Evolutionary conservation across 2,888 invertebrate genomes (phyloP).

Genomic region (Hirtodrosophila trivittata): DNA sequence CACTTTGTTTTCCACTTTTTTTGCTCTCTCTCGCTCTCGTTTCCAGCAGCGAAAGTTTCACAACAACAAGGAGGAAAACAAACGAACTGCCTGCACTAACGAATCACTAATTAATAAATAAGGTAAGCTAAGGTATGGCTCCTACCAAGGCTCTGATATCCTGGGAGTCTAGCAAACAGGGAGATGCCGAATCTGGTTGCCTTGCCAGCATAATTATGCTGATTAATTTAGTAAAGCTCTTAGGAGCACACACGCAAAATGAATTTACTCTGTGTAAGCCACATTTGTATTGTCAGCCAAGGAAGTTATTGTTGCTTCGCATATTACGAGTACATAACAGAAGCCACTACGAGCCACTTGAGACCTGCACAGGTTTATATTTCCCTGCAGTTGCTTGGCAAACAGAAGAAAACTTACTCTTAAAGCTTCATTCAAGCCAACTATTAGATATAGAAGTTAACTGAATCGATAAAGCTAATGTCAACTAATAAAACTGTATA

Average conservation of each 20-base stretch:
- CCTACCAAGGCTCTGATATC: slow-evolving; percentile 1
- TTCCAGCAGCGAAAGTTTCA: slow-evolving; percentile 36
- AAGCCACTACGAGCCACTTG: slow-evolving; percentile 28
- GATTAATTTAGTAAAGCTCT: slow-evolving; percentile 68
- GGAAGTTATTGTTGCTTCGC: slow-evolving; percentile 27
- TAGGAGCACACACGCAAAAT: slow-evolving; percentile 29
- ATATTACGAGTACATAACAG: slow-evolving; percentile 4
- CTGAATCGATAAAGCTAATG: no score
- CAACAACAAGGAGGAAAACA: slow-evolving; percentile 24
- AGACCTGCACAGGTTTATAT: slow-evolving; percentile 24
- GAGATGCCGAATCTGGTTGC: slow-evolving; percentile 34
- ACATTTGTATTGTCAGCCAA: slow-evolving; percentile 50
- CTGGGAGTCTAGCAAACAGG: background rate
- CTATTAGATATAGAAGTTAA: no score
- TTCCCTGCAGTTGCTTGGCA: slow-evolving; percentile 19
- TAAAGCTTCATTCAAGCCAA: slow-evolving; percentile 6
- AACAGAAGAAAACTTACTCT: no score
- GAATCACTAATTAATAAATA: slow-evolving; percentile 72
- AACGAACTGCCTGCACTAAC: slow-evolving; percentile 58
- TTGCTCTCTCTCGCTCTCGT: no score
- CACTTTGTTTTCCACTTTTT: slow-evolving; percentile 43
- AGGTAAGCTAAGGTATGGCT: slow-evolving; percentile 30
- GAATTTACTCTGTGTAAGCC: slow-evolving; percentile 30
- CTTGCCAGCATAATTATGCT: slow-evolving; percentile 68
- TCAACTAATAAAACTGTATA: no score